phyloP scores from a whole-genome alignment of 1,140 invertebrate species.

The Diuraphis noxia region DNA sequence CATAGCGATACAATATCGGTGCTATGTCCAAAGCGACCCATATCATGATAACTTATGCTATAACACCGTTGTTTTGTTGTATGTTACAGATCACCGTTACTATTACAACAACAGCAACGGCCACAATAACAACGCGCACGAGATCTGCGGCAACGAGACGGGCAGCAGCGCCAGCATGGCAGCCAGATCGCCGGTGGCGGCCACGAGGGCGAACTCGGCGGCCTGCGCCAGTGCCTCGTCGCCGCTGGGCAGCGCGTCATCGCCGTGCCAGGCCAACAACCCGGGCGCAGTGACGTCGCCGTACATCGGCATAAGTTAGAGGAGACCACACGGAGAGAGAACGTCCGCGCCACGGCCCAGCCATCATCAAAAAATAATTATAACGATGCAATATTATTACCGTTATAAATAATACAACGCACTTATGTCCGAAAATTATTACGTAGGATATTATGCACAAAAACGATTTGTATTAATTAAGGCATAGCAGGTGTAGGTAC shows the following conservation, averaged over 20 bases:
- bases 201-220: conserved; percentile 71
- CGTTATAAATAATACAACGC: neutral
- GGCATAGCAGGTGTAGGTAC: too few relatives aligned
- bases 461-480: neutral
- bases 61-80: neutral
- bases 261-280: conserved; percentile 49
- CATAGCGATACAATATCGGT: too few relatives aligned
- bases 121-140: conserved; percentile 60
- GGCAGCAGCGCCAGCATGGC: conserved; percentile 59
- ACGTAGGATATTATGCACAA: neutral
- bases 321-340: neutral
- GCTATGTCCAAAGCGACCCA: too few relatives aligned
- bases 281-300: conserved; percentile 38
- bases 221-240: conserved; percentile 69
- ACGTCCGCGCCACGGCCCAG: neutral
- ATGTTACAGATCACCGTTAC: conserved; percentile 9
- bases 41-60: neutral
- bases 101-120: conserved; percentile 61
- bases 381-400: neutral
- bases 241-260: conserved; percentile 70
- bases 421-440: neutral
- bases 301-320: conserved; percentile 47
- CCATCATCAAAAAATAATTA: conserved; percentile 12
- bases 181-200: conserved; percentile 69
- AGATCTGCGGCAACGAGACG: conserved; percentile 56